Evolutionary conservation across 1,140 invertebrate genomes (phyloP), one percentile per base, ranked within the genome.

Genomic region (Cyrtorhinus lividipennis): DNA sequence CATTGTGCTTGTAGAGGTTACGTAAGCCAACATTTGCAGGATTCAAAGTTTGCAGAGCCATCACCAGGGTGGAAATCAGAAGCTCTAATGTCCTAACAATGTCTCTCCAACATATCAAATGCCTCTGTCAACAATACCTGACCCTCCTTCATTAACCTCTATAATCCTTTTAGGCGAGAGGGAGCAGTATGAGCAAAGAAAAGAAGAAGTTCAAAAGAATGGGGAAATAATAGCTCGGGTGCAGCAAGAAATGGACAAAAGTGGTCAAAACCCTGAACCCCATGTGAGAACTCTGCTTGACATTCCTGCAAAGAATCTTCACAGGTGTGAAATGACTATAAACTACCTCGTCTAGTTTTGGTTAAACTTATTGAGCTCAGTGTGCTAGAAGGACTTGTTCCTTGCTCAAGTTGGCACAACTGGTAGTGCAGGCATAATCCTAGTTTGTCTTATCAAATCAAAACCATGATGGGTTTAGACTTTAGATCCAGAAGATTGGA

Each of bases 251-350:
- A 20, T 65, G 2, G 56, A 65, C 58, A 59, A 63, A 45, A 24
- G 25, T 10, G 64, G 64, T 10, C 44, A 26, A 3, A 46, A 44
- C 24, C 13, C 2, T 2, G 23, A 48, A 1, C 61, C 56, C 15
- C 57, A 44, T 15, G 56, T 65, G 13, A 65, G 56, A 27, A 65
- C 64, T 2, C 22, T 56, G 20, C 45, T 65, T 13, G 64, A 65
- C 44, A 65, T 65, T 18, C 64, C 64, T 12, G 38, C 64, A 20
- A 58, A 56, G 46, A 59, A 65, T 45, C 30, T 65, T 18, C 64
- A 65, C 46, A 62, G 61, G 60, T 53, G 8, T 13, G 48, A 10
- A 53, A 53, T n/a, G 38, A 44, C n/a, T n/a, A n/a, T 44, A n/a
- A 8, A 44, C 8, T n/a, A 44, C n/a, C 8, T n/a, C 38, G n/a